Evolutionary conservation across 2,888 invertebrate species (phyloP), one percentile per base, ranked within the genome.

Genomic region (Drosophila histrio): DNA sequence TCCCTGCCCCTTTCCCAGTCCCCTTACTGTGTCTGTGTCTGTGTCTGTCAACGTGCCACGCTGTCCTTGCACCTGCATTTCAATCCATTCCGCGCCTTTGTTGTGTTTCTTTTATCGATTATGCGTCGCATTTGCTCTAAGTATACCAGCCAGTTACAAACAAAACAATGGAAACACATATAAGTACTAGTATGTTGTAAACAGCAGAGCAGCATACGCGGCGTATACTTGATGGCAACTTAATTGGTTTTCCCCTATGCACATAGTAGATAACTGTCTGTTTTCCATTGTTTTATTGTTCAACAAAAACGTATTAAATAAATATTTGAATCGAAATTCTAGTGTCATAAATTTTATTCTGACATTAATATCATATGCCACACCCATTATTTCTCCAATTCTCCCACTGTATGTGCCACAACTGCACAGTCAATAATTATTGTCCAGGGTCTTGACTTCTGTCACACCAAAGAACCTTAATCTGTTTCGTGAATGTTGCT

Each of bases 161-260:
- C 57, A 46, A 61, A 76, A 50, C 39, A 47, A 44, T 22, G 54
- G 44, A 44, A 72, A 61, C 36, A n/a, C 17, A 6, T n/a, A n/a
- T n/a, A n/a, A n/a, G n/a, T n/a, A n/a, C n/a, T n/a, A 21, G 34
- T 21, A 17, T 28, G 38, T 21, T 13, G 22, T 52, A 11, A 41
- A 30, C 32, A 15, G 19, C 9, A 49, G 28, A 71, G 43, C 24
- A 22, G 32, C 17, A 57, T 47, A 79, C 58, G 24, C 34, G 52
- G 56, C 79, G 79, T 64, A 79, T 79, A 43, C 73, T 71, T 71
- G 60, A 68, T 83, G 32, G 22, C 64, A 62, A 54, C 72, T 80
- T 57, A 61, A 63, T 60, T 67, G 63, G 36, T 52, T 38, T 15
- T n/a, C 22, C 41, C 56, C 8, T 19, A 21, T 13, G 15, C 13